Base-by-base conservation (phyloP, 1,140 invertebrate genomes). In the Aphis gossypii region DNA sequence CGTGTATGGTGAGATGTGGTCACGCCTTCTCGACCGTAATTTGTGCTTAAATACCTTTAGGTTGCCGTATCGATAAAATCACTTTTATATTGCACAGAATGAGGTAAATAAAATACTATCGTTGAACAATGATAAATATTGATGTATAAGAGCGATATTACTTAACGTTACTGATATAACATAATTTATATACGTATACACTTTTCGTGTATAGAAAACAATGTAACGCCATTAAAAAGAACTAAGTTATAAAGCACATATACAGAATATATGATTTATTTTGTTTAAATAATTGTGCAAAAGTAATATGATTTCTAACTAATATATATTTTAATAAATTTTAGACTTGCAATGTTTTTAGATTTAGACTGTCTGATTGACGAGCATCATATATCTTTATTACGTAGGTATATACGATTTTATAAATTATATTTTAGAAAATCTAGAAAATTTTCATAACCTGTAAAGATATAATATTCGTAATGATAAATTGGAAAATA, bases 11-110 rank as follows among this genome's bases (percentile, higher is more conserved):
- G 54, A 56, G 88, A 56, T 38, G 90, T 38, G 89, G 90, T 82
- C 90, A 92, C 90, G 90, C 90, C 90, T 92, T 92, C 90, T 82
- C 54, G 60, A 35, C 41, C 18, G 88, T 90, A 56, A 90, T 90
- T 60, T 2, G 51, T 25, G 88, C 25, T 90, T 60, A 90, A 90
- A 90, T 60, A 25, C 88, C 44, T 90, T 90, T 90, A 35, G n/a
- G 46, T 86, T 86, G 87, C 20, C 51, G 35, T 38, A 90, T 90
- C 51, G 87, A 38, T 38, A 51, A 89, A 89, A 89, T 89, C 51
- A 41, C 88, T 41, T 38, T 90, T 90, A 90, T 21, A 56, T n/a
- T 25, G 20, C n/a, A 23, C n/a, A 30, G n/a, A 51, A 88, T 46
- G 41, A 88, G 46, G 4, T 30, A 23, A 89, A 89, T 23, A 8